Conservation (phyloP, 1,140 invertebrate genomes). For the Melipona quadrifasciata region DNA sequence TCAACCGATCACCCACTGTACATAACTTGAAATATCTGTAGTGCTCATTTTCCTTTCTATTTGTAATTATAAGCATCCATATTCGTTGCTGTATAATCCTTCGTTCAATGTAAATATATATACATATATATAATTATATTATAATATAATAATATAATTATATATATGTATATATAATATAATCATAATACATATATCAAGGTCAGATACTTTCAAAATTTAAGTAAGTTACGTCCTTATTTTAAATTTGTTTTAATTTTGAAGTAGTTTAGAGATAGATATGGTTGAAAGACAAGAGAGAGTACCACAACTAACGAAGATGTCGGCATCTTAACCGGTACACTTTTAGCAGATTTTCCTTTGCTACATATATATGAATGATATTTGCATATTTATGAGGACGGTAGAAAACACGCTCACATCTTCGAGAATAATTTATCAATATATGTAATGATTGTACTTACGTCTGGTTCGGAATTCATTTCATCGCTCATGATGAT, state of each 20-base stretch:
- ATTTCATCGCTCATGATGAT: neutral
- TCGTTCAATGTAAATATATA: too few relatives aligned
- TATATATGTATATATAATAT: too few relatives aligned
- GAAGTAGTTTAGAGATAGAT: neutral
- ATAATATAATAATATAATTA: too few relatives aligned
- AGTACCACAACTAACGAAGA: neutral
- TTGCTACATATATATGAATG: slow-evolving; percentile 1
- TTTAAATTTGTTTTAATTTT: neutral
- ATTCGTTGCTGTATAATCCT: too few relatives aligned
- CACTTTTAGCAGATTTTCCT: neutral
- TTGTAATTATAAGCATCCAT: too few relatives aligned
- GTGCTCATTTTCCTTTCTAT: too few relatives aligned
- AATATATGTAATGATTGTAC: neutral
- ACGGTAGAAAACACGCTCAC: neutral
- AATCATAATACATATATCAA: too few relatives aligned
- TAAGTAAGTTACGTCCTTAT: neutral
- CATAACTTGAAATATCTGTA: too few relatives aligned
- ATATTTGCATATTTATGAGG: slow-evolving; percentile 3
- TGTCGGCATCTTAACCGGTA: neutral
- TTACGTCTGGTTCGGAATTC: neutral
- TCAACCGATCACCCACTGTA: too few relatives aligned
- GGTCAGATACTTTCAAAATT: too few relatives aligned
- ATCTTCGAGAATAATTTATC: neutral
- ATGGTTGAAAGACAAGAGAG: neutral
- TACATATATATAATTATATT: too few relatives aligned